A percentile compares a stretch with the other conserved stretches of the same genome.
Evolutionary conservation across 1,140 invertebrate species (phyloP).

Genomic region (Psix sp.): DNA sequence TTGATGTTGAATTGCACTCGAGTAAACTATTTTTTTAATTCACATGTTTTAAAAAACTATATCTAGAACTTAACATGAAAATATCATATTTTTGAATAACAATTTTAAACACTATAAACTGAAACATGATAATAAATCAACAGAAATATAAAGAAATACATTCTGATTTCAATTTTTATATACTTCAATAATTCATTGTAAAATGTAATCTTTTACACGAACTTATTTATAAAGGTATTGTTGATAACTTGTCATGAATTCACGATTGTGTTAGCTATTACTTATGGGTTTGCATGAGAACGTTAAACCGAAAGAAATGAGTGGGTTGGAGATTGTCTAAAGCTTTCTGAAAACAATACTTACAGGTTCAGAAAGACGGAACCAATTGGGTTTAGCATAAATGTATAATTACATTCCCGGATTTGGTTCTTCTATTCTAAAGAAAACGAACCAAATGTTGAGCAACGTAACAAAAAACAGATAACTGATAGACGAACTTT

Average conservation of each 20-base stretch:
- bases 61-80: no score
- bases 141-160: background rate
- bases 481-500: no score
- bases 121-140: no score
- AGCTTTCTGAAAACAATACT: background rate
- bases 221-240: slow-evolving; percentile 38
- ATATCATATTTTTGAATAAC: no score
- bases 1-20: no score
- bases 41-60: no score
- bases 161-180: slow-evolving; percentile 6
- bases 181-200: slow-evolving; percentile 7
- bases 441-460: background rate
- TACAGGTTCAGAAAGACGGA: background rate
- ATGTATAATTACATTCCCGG: background rate
- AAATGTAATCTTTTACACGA: slow-evolving; percentile 12
- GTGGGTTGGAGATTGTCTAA: slow-evolving; percentile 26
- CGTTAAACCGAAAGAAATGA: slow-evolving; percentile 9
- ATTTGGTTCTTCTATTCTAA: no score
- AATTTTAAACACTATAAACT: no score
- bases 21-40: no score
- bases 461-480: no score
- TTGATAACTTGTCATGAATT: slow-evolving; percentile 35
- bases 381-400: background rate
- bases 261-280: slow-evolving; percentile 30
- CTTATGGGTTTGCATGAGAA: slow-evolving; percentile 24